These are phyloP conservation scores for Melieria omissa DNA, from an alignment of 2,888 invertebrate species.

Conservation along the genomic window DNA sequence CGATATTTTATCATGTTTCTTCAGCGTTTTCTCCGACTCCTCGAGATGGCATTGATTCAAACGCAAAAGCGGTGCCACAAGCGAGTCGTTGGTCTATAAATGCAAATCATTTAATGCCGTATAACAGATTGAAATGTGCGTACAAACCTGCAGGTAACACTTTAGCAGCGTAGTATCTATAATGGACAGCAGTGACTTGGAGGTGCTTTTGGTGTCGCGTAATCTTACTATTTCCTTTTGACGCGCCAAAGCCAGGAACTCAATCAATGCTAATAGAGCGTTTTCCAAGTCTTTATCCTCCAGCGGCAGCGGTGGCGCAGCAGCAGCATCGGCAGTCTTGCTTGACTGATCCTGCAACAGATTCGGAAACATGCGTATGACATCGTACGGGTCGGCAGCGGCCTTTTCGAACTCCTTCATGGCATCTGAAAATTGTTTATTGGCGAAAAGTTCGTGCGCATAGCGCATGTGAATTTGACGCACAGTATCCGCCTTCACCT, in stretches of 20 bases:
- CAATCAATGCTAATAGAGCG: constrained; percentile 87
- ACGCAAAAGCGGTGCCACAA: constrained; percentile 90
- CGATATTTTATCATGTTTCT: constrained; percentile 87
- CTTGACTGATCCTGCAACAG: constrained; percentile 68
- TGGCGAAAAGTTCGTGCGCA: constrained; percentile 91
- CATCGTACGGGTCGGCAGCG: constrained; percentile 93
- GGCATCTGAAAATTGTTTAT: constrained; percentile 87
- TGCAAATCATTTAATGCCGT: background rate
- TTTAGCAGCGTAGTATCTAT: constrained; percentile 97
- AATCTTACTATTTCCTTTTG: constrained; percentile 65
- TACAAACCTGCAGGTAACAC: constrained; percentile 88
- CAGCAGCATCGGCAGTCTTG: constrained; percentile 39
- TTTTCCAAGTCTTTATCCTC: constrained; percentile 88
- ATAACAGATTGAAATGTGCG: background rate
- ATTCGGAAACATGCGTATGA: constrained; percentile 94
- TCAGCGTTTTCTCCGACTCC: constrained; percentile 90
- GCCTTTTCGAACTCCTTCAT: constrained; percentile 92
- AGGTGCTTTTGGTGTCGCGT: constrained; percentile 59
- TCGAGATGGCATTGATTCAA: constrained; percentile 92
- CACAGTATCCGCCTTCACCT: constrained; percentile 83
- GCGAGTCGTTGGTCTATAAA: constrained; percentile 90
- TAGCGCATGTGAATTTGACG: constrained; percentile 90
- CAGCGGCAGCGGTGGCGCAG: constrained; percentile 61
- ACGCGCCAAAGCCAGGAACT: constrained; percentile 86
- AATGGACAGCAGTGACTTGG: constrained; percentile 77